Percentiles rank a stretch among this genome's conserved stretches.
phyloP scores from a whole-genome alignment of 1,140 invertebrate species.

The Cataglyphis hispanica region DNA sequence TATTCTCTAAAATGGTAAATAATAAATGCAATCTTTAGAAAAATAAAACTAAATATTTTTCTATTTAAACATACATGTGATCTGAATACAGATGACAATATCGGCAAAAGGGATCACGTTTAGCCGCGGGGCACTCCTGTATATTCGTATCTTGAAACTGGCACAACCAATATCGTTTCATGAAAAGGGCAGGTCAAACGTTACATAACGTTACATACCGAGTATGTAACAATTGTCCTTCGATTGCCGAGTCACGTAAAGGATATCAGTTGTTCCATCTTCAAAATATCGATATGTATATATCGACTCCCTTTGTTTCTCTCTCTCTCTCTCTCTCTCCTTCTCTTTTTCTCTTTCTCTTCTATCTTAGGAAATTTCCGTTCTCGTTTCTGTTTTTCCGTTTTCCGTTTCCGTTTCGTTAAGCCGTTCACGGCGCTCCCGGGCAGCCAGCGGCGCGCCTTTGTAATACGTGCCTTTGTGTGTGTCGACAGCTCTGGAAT shows the following conservation, averaged over 20 bases:
- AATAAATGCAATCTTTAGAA: background rate
- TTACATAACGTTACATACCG: slow-evolving; percentile 44
- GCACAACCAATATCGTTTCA: slow-evolving; percentile 28
- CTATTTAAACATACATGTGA: background rate
- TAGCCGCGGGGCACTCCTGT: slow-evolving; percentile 17
- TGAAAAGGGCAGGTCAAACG: slow-evolving; percentile 31
- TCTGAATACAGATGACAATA: background rate
- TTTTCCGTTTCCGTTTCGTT: slow-evolving; percentile 76
- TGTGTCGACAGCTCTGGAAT: slow-evolving; percentile 95
- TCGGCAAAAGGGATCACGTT: slow-evolving; percentile 5
- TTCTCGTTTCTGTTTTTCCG: slow-evolving; percentile 85
- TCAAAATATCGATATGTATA: slow-evolving; percentile 51
- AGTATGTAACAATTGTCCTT: slow-evolving; percentile 39
- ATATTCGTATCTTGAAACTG: slow-evolving; percentile 36
- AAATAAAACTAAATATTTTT: background rate
- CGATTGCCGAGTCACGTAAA: slow-evolving; percentile 44
- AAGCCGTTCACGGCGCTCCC: slow-evolving; percentile 65
- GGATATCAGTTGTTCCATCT: slow-evolving; percentile 42
- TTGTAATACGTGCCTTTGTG: slow-evolving; percentile 70
- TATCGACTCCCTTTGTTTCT: background rate
- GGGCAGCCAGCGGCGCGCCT: slow-evolving; percentile 33
- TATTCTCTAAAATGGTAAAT: background rate
- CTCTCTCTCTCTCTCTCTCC: slow-evolving; percentile 28
- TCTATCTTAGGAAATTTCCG: slow-evolving; percentile 79
- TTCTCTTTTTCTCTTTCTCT: slow-evolving; percentile 12